A percentile compares a stretch with the other conserved stretches of the same genome.
Conservation (phyloP, 1,140 invertebrate species). For the Tigriopus japonicus region DNA sequence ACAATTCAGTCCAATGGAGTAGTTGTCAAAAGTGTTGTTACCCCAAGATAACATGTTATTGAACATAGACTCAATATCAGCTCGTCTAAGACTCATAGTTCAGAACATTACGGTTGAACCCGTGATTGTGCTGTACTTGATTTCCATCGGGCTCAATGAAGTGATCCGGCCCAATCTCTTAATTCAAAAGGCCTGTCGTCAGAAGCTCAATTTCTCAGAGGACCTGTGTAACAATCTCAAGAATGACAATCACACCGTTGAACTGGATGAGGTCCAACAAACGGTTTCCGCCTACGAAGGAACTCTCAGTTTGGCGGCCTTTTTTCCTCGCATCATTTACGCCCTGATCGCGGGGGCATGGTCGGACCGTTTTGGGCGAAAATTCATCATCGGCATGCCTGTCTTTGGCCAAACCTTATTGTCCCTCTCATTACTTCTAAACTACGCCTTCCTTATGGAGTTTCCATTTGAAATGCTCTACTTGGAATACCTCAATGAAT, state of each 20-base stretch:
- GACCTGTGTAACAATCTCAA: background rate
- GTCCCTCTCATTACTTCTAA: background rate
- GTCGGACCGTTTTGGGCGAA: background rate
- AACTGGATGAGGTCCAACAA: background rate
- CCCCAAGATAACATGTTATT: too few relatives aligned
- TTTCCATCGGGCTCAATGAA: background rate
- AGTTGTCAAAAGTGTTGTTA: too few relatives aligned
- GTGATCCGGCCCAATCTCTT: background rate
- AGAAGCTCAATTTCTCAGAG: background rate
- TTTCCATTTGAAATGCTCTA: background rate
- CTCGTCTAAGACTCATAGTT: background rate
- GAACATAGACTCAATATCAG: too few relatives aligned
- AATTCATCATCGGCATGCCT: background rate
- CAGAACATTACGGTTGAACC: background rate
- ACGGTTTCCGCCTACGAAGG: background rate
- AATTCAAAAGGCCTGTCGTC: background rate
- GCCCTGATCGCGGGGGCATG: background rate
- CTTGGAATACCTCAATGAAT: background rate
- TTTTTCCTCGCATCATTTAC: background rate
- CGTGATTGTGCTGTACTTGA: background rate
- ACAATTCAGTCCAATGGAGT: too few relatives aligned
- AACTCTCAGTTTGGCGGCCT: background rate
- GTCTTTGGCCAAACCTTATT: background rate
- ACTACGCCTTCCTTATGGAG: background rate
- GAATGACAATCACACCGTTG: background rate